Base-by-base conservation (phyloP, 2,113 vertebrate genomes). In the Phalacrocorax pelagicus region DNA sequence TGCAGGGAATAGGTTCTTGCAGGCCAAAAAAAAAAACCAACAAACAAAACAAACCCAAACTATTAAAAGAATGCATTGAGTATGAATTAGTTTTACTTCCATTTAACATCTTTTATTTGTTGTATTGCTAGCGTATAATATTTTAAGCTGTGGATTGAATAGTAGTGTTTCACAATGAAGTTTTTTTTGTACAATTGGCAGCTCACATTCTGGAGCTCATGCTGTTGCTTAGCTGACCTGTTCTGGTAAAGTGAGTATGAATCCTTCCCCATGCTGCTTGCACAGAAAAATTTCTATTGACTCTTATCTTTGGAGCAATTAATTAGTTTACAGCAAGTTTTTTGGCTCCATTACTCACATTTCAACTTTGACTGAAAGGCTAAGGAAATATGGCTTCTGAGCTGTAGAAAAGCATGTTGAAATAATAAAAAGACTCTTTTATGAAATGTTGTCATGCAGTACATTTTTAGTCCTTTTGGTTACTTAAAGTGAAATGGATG, bases 221-320 rank as follows among this genome's bases (percentile, higher is more conserved):
- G 74, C 71, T 79, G 40, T 94, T 94, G 83, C 91, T 88, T 95
- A 91, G 90, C 81, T 90, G 81, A 91, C 81, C 81, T 94, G 66
- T 75, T 94, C 75, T 90, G 65, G 58, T 92, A 90, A 93, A 92
- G 86, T 15, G 62, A 67, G 22, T 86, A 6, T 55, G 75, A 38
- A 82, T 94, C 49, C 69, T 51, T 90, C 34, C 23, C 52, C 6
- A 3, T 0, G 1, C 40, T 69, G 78, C 69, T 75, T 92, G 86
- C 1, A 0, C 75, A 90, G 93, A 75, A 95, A 61, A 73, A 54
- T 15, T 75, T 77, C 66, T 75, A 4, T 88, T 55, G 42, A 40
- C 81, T 81, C 9, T 61, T 61, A 57, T 57, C 47, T 87, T n/a
- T 61, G 40, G n/a, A 88, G 52, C 52, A 54, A 11, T 75, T 84